Percentiles rank a stretch among this genome's conserved stretches.
Evolutionary conservation across 1,140 invertebrate genomes (phyloP).

Genomic region (Drosophila sp.): DNA sequence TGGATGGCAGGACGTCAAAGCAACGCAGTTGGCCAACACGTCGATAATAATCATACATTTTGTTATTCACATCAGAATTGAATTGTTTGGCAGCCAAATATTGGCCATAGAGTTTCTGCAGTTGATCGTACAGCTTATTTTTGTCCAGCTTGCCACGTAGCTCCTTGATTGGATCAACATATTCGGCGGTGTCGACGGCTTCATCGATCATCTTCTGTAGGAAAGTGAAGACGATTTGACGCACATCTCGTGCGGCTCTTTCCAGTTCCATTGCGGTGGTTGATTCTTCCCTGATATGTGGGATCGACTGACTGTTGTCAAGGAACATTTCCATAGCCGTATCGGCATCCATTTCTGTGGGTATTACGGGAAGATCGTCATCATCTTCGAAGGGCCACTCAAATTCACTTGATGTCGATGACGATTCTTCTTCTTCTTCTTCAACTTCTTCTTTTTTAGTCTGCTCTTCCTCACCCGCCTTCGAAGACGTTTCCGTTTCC

Average conservation of each 20-base stretch:
- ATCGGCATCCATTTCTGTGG: background rate
- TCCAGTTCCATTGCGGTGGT: background rate
- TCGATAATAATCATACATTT: slow-evolving; percentile 37
- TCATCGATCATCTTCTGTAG: slow-evolving; percentile 11
- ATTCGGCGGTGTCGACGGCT: slow-evolving; percentile 13
- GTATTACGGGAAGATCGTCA: background rate
- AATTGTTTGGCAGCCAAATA: background rate
- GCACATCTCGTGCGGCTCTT: background rate
- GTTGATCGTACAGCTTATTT: slow-evolving; percentile 1
- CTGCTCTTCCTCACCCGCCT: background rate
- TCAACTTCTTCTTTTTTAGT: background rate
- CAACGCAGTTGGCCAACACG: slow-evolving; percentile 13
- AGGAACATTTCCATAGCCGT: slow-evolving; percentile 4
- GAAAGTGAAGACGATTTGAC: slow-evolving; percentile 9
- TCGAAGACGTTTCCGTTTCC: background rate
- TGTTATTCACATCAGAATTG: slow-evolving; percentile 13
- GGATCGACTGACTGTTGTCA: background rate
- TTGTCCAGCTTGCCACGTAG: slow-evolving; percentile 23
- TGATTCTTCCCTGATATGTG: background rate
- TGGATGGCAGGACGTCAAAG: background rate
- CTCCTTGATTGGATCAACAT: slow-evolving; percentile 2
- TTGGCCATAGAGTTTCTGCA: background rate
- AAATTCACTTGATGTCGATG: slow-evolving; percentile 6
- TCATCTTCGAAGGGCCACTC: slow-evolving; percentile 31
- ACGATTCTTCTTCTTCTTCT: background rate